Base-by-base conservation (phyloP, 1,140 invertebrate species). In the Leptinotarsa texana region DNA sequence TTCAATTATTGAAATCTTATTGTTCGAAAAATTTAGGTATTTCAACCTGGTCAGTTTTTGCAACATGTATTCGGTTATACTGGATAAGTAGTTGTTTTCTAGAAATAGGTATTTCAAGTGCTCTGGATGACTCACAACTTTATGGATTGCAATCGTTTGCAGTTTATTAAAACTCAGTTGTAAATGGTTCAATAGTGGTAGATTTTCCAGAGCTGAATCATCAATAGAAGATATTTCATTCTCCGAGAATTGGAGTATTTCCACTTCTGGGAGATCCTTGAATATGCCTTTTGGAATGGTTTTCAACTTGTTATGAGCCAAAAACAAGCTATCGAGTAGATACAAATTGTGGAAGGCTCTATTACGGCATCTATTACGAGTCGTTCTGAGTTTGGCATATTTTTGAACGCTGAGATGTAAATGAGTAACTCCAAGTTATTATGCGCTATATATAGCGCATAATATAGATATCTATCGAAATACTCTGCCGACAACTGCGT, bases 211-310 rank as follows among this genome's bases (percentile, higher is more conserved):
- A 8, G 74, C 71, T 42, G 65, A 51, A 21, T 72, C 69, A 21
- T 75, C 72, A 13, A 79, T 74, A 18, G 22, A 67, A 13, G 15
- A n/a, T 18, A 79, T 74, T 65, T 71, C 22, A 69, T 79, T 79
- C 11, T 67, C 3, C 0, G 70, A 73, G 33, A 79, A 67, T 18
- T 2, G n/a, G 21, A 79, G 47, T 17, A 5, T 24, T 1, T 72
- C 42, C 13, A 78, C 47, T 17, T 22, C 5, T 61, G 74, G 70
- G 61, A 71, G 22, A 33, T 71, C 48, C 49, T n/a, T 51, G 27
- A 71, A 71, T 21, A 71, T 21, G 13, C 69, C 69, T 71, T 18
- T 18, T 21, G 47, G 47, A 22, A 71, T 71, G 3, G 18, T 18
- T 57, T 57, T 62, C 51, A 71, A 62, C 4, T 57, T 71, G 49